Evolutionary conservation across 2,113 vertebrate species (phyloP), one percentile per base, ranked within the genome.

Genomic region (Maccullochella peelii): DNA sequence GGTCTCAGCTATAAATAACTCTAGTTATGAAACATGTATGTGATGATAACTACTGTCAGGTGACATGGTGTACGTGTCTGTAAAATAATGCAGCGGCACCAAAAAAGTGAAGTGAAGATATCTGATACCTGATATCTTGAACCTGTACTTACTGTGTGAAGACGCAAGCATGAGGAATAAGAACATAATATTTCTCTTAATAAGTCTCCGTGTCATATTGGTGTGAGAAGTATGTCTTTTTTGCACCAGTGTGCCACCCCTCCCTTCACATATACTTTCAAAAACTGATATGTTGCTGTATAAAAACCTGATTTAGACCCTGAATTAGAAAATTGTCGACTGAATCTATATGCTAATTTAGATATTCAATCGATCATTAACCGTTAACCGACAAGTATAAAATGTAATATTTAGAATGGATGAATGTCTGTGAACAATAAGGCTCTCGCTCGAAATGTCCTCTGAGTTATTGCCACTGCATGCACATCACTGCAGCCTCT

Each of bases 1-100:
- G 50, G 55, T 27, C 27, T 73, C 47, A 23, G 54, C 21, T 30
- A 71, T 76, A 33, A 50, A 81, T 25, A 68, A 72, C 52, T 69
- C 4, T 10, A 59, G 52, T 50, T 30, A 44, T 57, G 16, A 62
- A 77, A 40, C 38, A 21, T 7, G 36, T 18, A 57, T 12, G 52
- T 55, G 58, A 71, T 50, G 25, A 55, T 15, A 33, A 9, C 16
- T 18, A 23, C 30, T 50, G 18, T 40, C 11, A 36, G 62, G 40
- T 74, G 61, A 23, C 73, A 27, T n/a, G 21, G 8, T 10, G 65
- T 27, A 4, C 20, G 58, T 10, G 65, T 27, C 55, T 27, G 1
- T 65, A 42, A 80, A 63, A 14, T 16, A 4, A 57, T 58, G 59
- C 62, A 75, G 52, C 36, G 38, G 67, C 85, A 69, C 70, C 42